Evolutionary conservation across 2,888 invertebrate genomes (phyloP).

Genomic region (Lathronympha strigana): DNA sequence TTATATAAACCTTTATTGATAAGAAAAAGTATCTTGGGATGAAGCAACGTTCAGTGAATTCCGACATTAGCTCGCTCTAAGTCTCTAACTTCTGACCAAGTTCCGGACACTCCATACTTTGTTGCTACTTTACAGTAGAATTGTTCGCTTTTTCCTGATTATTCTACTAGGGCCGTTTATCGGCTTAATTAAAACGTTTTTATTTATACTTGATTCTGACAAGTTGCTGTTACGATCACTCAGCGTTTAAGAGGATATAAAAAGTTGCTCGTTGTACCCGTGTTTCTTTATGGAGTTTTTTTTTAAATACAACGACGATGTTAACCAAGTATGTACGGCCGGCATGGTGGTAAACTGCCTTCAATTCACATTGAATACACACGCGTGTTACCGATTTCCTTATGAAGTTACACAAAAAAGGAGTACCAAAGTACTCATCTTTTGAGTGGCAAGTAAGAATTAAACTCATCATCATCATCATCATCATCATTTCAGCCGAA

Average conservation of each 20-base stretch:
- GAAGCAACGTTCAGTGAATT: slow-evolving; percentile 28
- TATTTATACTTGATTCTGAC: slow-evolving; percentile 38
- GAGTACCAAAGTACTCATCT: too few species aligned
- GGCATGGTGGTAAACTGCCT: too few species aligned
- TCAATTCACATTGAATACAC: too few species aligned
- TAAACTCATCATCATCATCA: too few species aligned
- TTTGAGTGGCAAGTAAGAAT: too few species aligned
- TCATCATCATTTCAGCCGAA: too few species aligned
- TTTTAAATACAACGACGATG: too few species aligned
- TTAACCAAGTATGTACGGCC: too few species aligned
- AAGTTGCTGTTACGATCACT: slow-evolving; percentile 32
- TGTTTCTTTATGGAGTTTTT: slow-evolving; percentile 9
- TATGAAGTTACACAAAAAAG: too few species aligned
- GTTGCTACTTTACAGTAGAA: slow-evolving; percentile 31
- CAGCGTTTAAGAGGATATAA: slow-evolving; percentile 6
- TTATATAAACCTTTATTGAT: slow-evolving; percentile 24
- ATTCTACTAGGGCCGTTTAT: slow-evolving; percentile 34
- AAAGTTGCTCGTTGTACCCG: slow-evolving; percentile 17
- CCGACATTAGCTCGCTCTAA: slow-evolving; percentile 30
- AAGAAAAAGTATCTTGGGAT: slow-evolving; percentile 27
- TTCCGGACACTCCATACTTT: slow-evolving; percentile 37
- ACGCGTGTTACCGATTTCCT: too few species aligned
- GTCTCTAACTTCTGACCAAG: slow-evolving; percentile 35
- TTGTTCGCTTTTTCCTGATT: slow-evolving; percentile 28
- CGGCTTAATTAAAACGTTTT: slow-evolving; percentile 40